phyloP scores from a whole-genome alignment of 2,888 invertebrate genomes.

The Torymus auratus region DNA sequence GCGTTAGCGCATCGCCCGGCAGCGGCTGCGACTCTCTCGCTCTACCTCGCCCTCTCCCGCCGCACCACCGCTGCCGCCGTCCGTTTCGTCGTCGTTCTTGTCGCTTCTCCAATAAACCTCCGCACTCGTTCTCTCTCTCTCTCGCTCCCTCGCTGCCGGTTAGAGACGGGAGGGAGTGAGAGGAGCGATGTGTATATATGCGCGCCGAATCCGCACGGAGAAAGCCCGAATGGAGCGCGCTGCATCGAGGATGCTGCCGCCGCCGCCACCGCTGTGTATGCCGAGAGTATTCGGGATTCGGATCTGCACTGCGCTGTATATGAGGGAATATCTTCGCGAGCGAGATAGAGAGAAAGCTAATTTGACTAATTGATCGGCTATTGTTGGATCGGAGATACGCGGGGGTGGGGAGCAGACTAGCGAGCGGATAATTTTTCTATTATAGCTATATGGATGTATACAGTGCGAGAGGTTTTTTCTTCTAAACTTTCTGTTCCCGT shows the following conservation, averaged over 20 bases:
- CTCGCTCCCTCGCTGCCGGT: conserved; percentile 74
- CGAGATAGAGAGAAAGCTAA: conserved; percentile 12
- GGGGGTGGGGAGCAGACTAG: too few relatives aligned
- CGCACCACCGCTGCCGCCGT: neutral
- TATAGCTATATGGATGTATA: too few relatives aligned
- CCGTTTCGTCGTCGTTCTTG: conserved; percentile 46
- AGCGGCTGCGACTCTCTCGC: conserved; percentile 20
- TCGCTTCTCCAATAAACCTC: conserved; percentile 63
- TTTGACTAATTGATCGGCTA: conserved; percentile 44
- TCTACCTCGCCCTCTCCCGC: conserved; percentile 36
- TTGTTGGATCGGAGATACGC: neutral
- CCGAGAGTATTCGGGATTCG: too few relatives aligned
- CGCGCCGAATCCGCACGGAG: conserved; percentile 6
- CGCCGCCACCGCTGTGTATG: too few relatives aligned
- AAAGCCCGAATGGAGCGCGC: neutral
- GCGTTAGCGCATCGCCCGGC: conserved; percentile 45
- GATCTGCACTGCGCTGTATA: too few relatives aligned
- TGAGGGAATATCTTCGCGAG: too few relatives aligned
- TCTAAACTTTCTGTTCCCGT: too few relatives aligned
- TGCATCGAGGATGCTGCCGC: too few relatives aligned
- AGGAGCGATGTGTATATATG: neutral
- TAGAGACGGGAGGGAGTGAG: too few relatives aligned
- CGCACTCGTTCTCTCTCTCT: conserved; percentile 77
- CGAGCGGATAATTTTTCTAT: too few relatives aligned
- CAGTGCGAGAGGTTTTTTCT: too few relatives aligned